These are phyloP conservation scores for Menidia menidia DNA, from an alignment of 2,797 vertebrate species.

Conservation along the genomic window DNA sequence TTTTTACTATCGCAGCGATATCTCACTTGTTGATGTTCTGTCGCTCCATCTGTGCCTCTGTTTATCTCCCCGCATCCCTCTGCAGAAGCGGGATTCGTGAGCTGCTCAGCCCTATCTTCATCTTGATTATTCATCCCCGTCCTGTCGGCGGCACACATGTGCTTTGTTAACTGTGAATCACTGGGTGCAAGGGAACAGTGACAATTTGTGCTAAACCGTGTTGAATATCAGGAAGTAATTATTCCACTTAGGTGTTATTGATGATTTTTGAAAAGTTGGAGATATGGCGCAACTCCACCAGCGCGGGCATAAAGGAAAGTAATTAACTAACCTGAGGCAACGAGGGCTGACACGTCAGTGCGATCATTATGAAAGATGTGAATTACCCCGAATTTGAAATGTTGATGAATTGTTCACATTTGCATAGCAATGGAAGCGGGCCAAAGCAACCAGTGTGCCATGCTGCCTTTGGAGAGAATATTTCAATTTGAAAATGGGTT, in stretches of 20 bases:
- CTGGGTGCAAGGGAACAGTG: constrained; percentile 14
- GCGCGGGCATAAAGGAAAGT: neutral
- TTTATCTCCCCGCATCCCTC: constrained; percentile 36
- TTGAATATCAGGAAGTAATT: constrained; percentile 27
- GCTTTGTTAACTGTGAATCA: constrained; percentile 56
- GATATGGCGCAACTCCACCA: constrained; percentile 1
- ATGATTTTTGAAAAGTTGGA: constrained; percentile 28
- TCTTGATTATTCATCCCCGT: constrained; percentile 47
- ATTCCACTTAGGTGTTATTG: constrained; percentile 18
- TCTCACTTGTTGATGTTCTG: constrained; percentile 68
- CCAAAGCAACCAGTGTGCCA: neutral
- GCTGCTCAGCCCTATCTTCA: constrained; percentile 29
- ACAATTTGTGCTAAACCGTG: constrained; percentile 28
- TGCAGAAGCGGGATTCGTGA: constrained; percentile 23
- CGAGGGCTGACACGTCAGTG: neutral
- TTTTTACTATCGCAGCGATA: constrained; percentile 61
- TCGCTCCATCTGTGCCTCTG: constrained; percentile 70
- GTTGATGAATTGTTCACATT: neutral
- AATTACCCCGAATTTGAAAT: neutral
- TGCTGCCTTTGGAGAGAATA: neutral
- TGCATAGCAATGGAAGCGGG: neutral
- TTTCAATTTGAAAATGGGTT: neutral
- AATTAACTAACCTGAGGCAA: constrained; percentile 5
- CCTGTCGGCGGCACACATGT: constrained; percentile 41
- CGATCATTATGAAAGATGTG: neutral